Conservation (phyloP, 2,888 invertebrate species). For the Mylabris sibirica region DNA sequence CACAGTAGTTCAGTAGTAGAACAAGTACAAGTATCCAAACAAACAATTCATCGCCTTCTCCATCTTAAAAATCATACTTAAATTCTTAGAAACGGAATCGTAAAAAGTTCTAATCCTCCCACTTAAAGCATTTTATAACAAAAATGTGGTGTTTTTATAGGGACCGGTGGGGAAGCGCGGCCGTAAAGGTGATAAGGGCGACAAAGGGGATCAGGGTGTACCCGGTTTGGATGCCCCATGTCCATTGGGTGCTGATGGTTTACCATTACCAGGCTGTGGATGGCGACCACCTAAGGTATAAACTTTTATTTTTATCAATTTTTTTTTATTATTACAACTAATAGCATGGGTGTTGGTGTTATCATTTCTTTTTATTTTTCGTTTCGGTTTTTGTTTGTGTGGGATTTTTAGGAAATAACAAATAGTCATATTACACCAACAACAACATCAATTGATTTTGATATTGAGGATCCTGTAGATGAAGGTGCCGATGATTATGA, state of each 20-base stretch:
- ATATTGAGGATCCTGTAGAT: constrained; percentile 63
- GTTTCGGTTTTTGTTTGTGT: background rate
- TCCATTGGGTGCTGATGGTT: constrained; percentile 93
- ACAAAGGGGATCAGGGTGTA: constrained; percentile 95
- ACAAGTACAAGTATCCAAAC: too few relatives aligned
- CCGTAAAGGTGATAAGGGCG: constrained; percentile 89
- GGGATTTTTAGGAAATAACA: constrained; percentile 49
- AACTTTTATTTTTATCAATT: background rate
- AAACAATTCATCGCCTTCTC: too few relatives aligned
- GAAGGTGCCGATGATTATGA: constrained; percentile 67
- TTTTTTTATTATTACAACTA: constrained; percentile 20
- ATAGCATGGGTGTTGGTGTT: constrained; percentile 45
- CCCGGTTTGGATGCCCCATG: constrained; percentile 99
- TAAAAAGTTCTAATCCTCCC: too few relatives aligned
- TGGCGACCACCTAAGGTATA: constrained; percentile 88
- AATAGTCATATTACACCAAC: constrained; percentile 55
- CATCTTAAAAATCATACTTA: too few relatives aligned
- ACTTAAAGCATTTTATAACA: background rate
- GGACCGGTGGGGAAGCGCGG: constrained; percentile 90
- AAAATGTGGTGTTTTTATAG: constrained; percentile 64
- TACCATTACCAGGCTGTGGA: constrained; percentile 95
- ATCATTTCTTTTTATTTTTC: background rate
- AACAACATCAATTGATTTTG: constrained; percentile 65
- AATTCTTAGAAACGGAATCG: too few relatives aligned
- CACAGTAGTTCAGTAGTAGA: too few relatives aligned